These are phyloP conservation scores for Nymphalis io DNA, from an alignment of 1,140 invertebrate genomes.

Conservation along the genomic window DNA sequence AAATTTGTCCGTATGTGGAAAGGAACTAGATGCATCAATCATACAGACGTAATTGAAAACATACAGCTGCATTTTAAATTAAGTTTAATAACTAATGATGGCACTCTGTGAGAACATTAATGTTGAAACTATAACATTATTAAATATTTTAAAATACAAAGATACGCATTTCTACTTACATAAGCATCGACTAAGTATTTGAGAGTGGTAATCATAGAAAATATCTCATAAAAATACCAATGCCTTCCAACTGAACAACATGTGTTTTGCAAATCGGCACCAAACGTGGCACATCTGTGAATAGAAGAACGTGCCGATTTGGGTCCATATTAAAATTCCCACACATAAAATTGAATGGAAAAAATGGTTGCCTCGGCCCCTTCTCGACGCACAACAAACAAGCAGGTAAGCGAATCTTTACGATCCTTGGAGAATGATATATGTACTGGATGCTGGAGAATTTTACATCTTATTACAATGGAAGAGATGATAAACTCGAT, in stretches of 20 bases:
- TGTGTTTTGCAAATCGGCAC: conserved; percentile 62
- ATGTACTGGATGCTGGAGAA: conserved; percentile 56
- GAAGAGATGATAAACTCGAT: conserved; percentile 27
- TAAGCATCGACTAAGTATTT: background rate
- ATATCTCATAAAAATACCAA: background rate
- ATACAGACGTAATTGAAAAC: conserved; percentile 68
- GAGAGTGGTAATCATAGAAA: background rate
- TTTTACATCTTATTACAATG: conserved; percentile 66
- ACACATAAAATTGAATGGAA: conserved; percentile 76
- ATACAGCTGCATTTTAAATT: conserved; percentile 55
- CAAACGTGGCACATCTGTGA: conserved; percentile 70
- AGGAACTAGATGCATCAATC: conserved; percentile 66
- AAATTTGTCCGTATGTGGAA: conserved; percentile 66
- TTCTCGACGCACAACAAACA: conserved; percentile 74
- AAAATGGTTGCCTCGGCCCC: conserved; percentile 69
- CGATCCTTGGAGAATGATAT: conserved; percentile 65
- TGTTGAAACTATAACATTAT: background rate
- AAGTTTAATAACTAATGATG: conserved; percentile 44
- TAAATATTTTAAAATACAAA: background rate
- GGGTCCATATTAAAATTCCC: conserved; percentile 74
- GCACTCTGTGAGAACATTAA: background rate
- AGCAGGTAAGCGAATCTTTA: conserved; percentile 78
- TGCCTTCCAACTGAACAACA: conserved; percentile 39
- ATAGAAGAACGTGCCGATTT: conserved; percentile 72
- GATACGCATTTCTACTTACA: background rate